Evolutionary conservation across 2,113 vertebrate species (phyloP).

Genomic region (Donacobius atricapilla): DNA sequence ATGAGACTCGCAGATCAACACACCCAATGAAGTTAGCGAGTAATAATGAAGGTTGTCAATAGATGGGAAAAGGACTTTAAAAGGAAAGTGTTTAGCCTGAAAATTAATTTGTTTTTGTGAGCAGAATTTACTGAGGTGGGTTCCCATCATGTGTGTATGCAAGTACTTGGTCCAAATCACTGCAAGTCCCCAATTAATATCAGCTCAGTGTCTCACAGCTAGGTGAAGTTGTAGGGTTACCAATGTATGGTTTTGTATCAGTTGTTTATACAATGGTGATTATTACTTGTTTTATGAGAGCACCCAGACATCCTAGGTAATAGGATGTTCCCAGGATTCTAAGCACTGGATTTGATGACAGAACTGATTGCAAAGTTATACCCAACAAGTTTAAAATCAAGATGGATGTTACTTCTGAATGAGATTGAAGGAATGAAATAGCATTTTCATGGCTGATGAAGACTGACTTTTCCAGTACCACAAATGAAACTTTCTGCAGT

Average conservation of each 20-base stretch:
- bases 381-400: background rate
- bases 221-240: background rate
- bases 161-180: background rate
- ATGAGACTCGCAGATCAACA: constrained; percentile 38
- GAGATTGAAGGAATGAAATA: background rate
- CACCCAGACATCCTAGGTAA: background rate
- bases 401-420: background rate
- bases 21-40: constrained; percentile 39
- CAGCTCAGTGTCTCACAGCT: background rate
- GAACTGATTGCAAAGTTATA: background rate
- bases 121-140: background rate
- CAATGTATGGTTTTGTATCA: background rate
- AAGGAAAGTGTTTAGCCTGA: background rate
- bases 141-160: background rate
- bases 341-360: background rate
- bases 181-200: background rate
- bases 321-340: background rate
- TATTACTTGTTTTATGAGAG: background rate
- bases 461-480: background rate
- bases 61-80: background rate
- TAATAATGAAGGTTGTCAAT: constrained; percentile 51
- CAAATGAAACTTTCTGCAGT: background rate
- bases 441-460: background rate
- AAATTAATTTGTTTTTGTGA: background rate
- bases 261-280: background rate